These are phyloP conservation scores for Dinomys branickii DNA, from an alignment of 2,113 vertebrate species.

Conservation along the genomic window DNA sequence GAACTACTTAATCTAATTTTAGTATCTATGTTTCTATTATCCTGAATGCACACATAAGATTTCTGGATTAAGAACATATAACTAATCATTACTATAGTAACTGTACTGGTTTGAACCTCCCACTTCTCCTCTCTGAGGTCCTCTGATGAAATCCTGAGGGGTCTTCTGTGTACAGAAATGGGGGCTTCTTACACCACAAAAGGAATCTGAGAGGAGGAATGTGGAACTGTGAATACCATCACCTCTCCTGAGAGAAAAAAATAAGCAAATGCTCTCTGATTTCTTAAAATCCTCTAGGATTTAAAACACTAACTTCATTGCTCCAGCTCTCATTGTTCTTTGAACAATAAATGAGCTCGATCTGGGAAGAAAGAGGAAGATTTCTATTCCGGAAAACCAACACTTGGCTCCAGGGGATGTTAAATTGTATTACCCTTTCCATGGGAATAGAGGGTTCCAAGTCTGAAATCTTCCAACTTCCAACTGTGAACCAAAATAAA, in stretches of 20 bases:
- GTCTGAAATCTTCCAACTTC: neutral
- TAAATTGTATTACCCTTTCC: neutral
- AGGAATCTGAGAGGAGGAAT: neutral
- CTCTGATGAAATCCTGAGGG: neutral
- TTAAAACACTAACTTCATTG: neutral
- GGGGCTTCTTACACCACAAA: accelerated
- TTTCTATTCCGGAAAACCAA: neutral
- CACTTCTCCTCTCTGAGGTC: neutral
- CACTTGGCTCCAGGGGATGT: neutral
- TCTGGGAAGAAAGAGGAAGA: neutral
- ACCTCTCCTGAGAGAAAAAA: neutral
- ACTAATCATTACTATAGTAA: neutral
- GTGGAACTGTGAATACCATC: neutral
- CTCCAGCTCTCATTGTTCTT: neutral
- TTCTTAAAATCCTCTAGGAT: neutral
- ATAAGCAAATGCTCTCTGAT: neutral
- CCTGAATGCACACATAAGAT: neutral
- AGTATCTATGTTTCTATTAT: neutral
- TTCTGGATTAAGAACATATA: neutral
- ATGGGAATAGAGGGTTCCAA: neutral
- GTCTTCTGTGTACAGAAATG: neutral
- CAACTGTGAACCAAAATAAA: neutral
- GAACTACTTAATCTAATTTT: neutral
- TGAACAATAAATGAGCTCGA: neutral
- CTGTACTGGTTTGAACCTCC: neutral